Conservation (phyloP, 2,888 invertebrate genomes). For the Lithophane socia region DNA sequence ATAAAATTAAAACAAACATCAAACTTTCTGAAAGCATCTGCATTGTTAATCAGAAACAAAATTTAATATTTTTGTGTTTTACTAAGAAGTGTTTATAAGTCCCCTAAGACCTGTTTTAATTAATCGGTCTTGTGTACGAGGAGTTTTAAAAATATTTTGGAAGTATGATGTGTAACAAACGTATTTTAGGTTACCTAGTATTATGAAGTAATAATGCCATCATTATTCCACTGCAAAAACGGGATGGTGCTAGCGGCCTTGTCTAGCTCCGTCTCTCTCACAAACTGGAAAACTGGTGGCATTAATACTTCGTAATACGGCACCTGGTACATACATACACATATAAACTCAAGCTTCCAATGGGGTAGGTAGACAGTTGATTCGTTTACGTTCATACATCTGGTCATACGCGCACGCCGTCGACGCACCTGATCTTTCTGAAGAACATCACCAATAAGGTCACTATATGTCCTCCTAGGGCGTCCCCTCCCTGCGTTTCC, state of each 20-base stretch:
- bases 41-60: conserved; percentile 60
- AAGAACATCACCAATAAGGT: background rate
- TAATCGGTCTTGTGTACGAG: conserved; percentile 21
- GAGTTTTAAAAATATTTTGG: background rate
- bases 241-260: no score
- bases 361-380: background rate
- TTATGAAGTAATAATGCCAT: no score
- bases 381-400: background rate
- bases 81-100: conserved; percentile 6
- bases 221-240: no score
- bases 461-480: no score
- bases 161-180: background rate
- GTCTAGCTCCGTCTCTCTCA: no score
- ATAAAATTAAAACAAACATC: conserved; percentile 68
- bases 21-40: conserved; percentile 54
- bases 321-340: no score
- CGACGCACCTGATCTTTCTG: background rate
- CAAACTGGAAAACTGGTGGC: no score
- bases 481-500: no score
- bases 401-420: background rate
- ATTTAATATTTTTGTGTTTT: conserved; percentile 52
- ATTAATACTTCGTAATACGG: no score
- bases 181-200: no score
- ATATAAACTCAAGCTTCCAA: no score
- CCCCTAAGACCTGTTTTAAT: conserved; percentile 28